These are phyloP conservation scores for Phycodurus eques DNA, from an alignment of 2,113 vertebrate genomes.

Conservation along the genomic window DNA sequence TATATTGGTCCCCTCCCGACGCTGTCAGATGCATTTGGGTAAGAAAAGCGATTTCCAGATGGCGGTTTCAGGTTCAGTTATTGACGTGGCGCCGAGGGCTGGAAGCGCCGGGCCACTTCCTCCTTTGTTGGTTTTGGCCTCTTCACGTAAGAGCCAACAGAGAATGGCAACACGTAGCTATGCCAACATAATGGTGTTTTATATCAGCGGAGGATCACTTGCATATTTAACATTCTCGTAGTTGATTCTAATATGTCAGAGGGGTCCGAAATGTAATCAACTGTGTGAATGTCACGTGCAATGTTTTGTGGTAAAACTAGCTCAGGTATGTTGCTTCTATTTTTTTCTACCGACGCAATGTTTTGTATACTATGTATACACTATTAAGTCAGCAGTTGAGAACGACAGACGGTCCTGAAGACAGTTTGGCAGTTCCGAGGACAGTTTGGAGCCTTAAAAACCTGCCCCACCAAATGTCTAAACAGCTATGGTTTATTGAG, in stretches of 20 bases:
- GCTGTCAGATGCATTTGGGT: slow-evolving; percentile 24
- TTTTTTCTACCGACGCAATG: slow-evolving; percentile 11
- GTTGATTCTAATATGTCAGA: slow-evolving; percentile 1
- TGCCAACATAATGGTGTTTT: slow-evolving; percentile 34
- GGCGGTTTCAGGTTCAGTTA: slow-evolving; percentile 48
- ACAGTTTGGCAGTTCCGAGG: slow-evolving; percentile 58
- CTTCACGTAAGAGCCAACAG: slow-evolving; percentile 14
- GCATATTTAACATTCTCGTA: slow-evolving; percentile 23
- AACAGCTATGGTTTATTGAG: slow-evolving; percentile 71
- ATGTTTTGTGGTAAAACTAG: neutral
- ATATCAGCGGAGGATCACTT: slow-evolving; percentile 15
- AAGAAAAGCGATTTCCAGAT: slow-evolving; percentile 44
- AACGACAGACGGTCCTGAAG: slow-evolving; percentile 64
- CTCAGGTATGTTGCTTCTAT: neutral
- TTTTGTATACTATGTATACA: slow-evolving; percentile 38
- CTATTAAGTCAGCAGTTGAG: slow-evolving; percentile 48
- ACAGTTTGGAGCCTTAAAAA: slow-evolving; percentile 64
- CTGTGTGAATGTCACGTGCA: neutral
- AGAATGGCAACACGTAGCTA: slow-evolving; percentile 35
- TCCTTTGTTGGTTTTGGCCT: slow-evolving; percentile 42
- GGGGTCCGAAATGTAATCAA: slow-evolving; percentile 25
- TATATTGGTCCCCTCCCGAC: slow-evolving; percentile 12
- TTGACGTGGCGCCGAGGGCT: slow-evolving; percentile 35
- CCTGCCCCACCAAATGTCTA: slow-evolving; percentile 67
- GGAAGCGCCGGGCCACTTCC: slow-evolving; percentile 17